Evolutionary conservation across 2,797 vertebrate genomes (phyloP).

Genomic region (Microctenopoma steveboyesi): DNA sequence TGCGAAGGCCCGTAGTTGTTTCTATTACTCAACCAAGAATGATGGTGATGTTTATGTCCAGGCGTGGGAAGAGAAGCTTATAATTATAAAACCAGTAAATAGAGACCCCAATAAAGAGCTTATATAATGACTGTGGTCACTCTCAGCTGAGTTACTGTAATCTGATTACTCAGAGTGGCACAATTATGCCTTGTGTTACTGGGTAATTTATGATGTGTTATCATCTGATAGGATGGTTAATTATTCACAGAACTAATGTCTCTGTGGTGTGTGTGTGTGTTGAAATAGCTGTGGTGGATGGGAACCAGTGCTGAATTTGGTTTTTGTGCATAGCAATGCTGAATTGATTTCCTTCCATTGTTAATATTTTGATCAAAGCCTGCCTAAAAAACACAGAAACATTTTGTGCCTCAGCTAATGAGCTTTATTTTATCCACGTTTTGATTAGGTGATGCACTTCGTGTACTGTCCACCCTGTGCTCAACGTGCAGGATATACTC

Average conservation of each 20-base stretch:
- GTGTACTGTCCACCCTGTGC: too few relatives aligned
- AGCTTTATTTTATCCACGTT: too few relatives aligned
- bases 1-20: neutral
- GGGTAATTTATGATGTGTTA: constrained; percentile 1
- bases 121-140: neutral
- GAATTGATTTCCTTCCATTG: neutral
- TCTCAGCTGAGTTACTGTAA: neutral
- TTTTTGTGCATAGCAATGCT: neutral
- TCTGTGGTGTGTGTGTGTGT: neutral
- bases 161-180: constrained; percentile 1
- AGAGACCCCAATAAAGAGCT: constrained; percentile 32
- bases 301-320: neutral
- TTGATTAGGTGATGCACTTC: too few relatives aligned
- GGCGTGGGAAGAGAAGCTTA: constrained; percentile 5
- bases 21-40: constrained; percentile 4
- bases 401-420: too few relatives aligned
- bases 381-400: neutral
- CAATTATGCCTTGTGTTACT: neutral
- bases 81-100: constrained; percentile 11
- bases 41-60: neutral
- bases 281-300: neutral
- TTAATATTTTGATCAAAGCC: neutral
- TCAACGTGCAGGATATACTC: too few relatives aligned
- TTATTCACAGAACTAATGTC: neutral
- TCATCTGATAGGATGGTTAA: neutral